Percentiles rank a stretch among this genome's conserved stretches.
phyloP scores from a whole-genome alignment of 2,113 vertebrate species.

The Eublepharis macularius region DNA sequence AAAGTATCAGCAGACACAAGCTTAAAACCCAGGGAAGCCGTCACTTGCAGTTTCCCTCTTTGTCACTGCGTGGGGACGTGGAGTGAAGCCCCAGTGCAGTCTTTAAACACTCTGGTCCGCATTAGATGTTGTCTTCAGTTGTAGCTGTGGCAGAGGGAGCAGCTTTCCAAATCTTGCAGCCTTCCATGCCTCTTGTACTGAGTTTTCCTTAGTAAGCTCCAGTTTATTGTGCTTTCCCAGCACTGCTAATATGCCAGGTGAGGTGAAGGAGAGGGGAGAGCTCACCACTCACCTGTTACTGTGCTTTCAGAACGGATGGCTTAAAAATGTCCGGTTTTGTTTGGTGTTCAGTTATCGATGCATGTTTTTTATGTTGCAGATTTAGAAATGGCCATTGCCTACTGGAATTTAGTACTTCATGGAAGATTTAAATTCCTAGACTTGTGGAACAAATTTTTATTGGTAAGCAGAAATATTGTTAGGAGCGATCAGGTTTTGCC shows the following conservation, averaged over 20 bases:
- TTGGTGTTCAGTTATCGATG: slow-evolving; percentile 33
- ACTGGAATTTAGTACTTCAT: slow-evolving; percentile 92
- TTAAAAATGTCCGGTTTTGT: background rate
- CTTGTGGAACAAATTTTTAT: slow-evolving; percentile 92
- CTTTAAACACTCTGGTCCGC: too few relatives aligned
- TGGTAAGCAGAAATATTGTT: slow-evolving; percentile 80
- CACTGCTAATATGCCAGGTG: too few relatives aligned
- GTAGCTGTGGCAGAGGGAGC: background rate
- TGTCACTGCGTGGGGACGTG: too few relatives aligned
- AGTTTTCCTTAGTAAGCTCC: background rate
- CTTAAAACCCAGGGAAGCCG: too few relatives aligned
- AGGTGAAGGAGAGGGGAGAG: too few relatives aligned
- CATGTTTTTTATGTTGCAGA: slow-evolving; percentile 80
- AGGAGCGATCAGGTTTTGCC: background rate
- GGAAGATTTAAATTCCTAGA: slow-evolving; percentile 93
- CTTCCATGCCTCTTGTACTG: background rate
- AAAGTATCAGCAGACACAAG: too few relatives aligned
- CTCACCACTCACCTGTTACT: too few relatives aligned
- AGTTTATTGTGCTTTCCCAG: background rate
- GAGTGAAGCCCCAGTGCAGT: background rate
- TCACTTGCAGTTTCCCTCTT: too few relatives aligned
- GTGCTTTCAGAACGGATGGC: too few relatives aligned
- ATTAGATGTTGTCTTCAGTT: background rate
- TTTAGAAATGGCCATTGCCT: slow-evolving; percentile 91
- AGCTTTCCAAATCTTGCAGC: background rate